These are phyloP conservation scores for Serilophus lunatus DNA, from an alignment of 2,113 vertebrate species.

Conservation along the genomic window DNA sequence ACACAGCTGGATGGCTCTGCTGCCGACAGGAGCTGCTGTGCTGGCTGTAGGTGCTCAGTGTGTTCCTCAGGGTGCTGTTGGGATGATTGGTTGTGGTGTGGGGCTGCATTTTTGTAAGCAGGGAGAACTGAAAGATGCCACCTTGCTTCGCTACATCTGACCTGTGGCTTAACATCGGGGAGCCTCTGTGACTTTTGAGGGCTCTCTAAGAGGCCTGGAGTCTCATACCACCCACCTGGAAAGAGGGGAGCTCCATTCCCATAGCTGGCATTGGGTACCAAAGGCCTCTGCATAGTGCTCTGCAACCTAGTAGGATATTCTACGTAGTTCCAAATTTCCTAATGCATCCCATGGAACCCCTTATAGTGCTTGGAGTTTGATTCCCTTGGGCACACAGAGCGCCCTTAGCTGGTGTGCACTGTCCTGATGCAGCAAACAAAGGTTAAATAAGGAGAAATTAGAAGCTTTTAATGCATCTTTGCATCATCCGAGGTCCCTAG, in stretches of 20 bases:
- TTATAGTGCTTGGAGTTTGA: background rate
- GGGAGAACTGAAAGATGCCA: background rate
- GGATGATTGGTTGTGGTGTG: background rate
- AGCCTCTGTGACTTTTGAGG: background rate
- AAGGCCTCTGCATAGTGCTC: background rate
- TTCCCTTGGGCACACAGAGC: background rate
- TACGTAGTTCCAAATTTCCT: rapidly evolving
- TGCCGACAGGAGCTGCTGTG: background rate
- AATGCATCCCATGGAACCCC: rapidly evolving
- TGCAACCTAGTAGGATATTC: background rate
- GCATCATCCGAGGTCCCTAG: background rate
- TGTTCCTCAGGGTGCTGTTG: background rate
- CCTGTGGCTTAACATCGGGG: background rate
- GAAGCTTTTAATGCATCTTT: background rate
- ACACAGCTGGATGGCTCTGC: rapidly evolving
- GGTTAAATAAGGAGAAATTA: background rate
- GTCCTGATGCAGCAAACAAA: background rate
- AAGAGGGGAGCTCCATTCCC: background rate
- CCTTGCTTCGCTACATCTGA: background rate
- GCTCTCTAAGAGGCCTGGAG: background rate
- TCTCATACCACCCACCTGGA: background rate
- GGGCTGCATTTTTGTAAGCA: background rate
- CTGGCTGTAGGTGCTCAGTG: rapidly evolving
- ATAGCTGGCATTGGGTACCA: background rate
- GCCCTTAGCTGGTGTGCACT: background rate